These are phyloP conservation scores for Agrotis puta DNA, from an alignment of 2,888 invertebrate species.

Conservation along the genomic window DNA sequence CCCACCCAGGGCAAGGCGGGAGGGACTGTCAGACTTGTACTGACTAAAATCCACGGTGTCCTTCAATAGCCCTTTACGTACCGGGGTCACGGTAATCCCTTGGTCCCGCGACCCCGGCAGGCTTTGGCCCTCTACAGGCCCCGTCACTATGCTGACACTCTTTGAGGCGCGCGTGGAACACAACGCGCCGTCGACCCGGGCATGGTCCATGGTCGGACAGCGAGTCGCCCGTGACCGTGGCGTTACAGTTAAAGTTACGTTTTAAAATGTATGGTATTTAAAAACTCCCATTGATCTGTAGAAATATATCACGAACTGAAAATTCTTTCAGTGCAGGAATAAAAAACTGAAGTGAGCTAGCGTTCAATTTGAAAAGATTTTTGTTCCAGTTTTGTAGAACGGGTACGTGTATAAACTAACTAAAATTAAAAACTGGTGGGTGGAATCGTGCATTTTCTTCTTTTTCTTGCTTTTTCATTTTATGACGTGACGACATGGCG, in stretches of 20 bases:
- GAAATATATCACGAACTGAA: constrained; percentile 42
- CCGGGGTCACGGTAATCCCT: too few species aligned
- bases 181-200: too few species aligned
- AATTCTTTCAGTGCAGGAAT: constrained; percentile 35
- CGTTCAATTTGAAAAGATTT: constrained; percentile 54
- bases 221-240: constrained; percentile 1
- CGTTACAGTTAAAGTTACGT: not conserved
- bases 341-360: constrained; percentile 38
- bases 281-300: constrained; percentile 24
- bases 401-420: constrained; percentile 19
- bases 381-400: constrained; percentile 39
- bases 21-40: too few species aligned
- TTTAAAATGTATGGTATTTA: constrained; percentile 20
- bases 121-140: too few species aligned
- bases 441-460: constrained; percentile 14
- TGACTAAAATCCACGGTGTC: too few species aligned
- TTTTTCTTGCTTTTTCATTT: constrained; percentile 16
- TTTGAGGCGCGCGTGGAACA: too few species aligned
- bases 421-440: constrained; percentile 27
- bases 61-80: too few species aligned
- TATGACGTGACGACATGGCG: constrained; percentile 2
- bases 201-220: too few species aligned
- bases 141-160: too few species aligned
- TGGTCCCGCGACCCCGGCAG: too few species aligned
- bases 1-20: too few species aligned